Base-by-base conservation (phyloP, 1,140 invertebrate genomes). In the Ostrea denselamellosa region DNA sequence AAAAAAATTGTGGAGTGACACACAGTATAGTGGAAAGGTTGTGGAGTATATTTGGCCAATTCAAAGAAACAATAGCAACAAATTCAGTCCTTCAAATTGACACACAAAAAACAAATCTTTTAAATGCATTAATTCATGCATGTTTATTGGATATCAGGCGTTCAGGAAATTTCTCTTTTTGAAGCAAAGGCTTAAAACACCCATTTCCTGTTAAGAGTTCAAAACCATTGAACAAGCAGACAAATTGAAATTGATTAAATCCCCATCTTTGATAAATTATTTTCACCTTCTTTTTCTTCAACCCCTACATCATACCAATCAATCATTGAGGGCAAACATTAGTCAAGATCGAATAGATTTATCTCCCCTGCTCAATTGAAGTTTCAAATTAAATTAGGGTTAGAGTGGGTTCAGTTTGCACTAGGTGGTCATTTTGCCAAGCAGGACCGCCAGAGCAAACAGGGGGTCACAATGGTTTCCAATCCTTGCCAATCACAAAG, bases 241-340 rank as follows among this genome's bases (percentile, higher is more conserved):
- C 68, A 77, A 77, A 77, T 77, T 77, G 68, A 77, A 77, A 77
- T 77, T 77, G 68, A 77, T 77, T 77, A 77, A 77, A 77, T 77
- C 28, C 28, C 68, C 68, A 77, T 77, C 68, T 77, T 77, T 14
- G 68, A 77, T 77, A 77, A 77, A 77, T 77, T 77, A 77, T 77
- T 77, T 77, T 77, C 68, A 77, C 68, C 25, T 77, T 77, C 28
- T 77, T 77, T 77, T 34, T 62, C 22, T 77, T 77, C 28, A 14
- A 77, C 25, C 68, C 14, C 68, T 77, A 77, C 68, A 77, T 77
- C 68, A 44, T 77, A 28, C 10, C 25, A 77, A 77, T 77, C 68
- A 77, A 77, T 77, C 68, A 77, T 77, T 77, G 14, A 12, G 68
- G 25, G 68, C 68, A 77, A 77, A 77, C 68, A 77, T 77, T 77